These are phyloP conservation scores for Drosophila vallismaia DNA, from an alignment of 2,888 invertebrate species.

Conservation along the genomic window DNA sequence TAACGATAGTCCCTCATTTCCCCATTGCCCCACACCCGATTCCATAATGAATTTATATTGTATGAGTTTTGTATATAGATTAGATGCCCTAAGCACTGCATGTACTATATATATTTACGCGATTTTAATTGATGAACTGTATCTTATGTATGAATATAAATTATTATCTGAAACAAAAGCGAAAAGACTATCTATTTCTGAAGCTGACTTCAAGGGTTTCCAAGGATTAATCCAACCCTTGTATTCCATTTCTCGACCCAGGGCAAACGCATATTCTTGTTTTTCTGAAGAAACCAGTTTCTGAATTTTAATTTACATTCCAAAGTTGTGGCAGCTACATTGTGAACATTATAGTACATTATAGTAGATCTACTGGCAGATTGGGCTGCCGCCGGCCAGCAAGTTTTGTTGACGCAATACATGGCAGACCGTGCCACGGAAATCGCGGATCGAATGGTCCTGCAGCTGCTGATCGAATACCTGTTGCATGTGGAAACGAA, in stretches of 20 bases:
- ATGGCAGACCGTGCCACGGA: slow-evolving; percentile 83
- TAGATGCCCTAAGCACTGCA: slow-evolving; percentile 59
- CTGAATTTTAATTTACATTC: slow-evolving; percentile 40
- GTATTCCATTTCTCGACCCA: neutral
- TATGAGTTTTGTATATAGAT: slow-evolving; percentile 59
- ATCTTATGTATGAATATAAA: slow-evolving; percentile 69
- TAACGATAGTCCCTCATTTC: slow-evolving; percentile 59
- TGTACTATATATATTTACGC: slow-evolving; percentile 53
- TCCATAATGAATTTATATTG: slow-evolving; percentile 50
- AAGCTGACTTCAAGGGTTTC: too few relatives aligned
- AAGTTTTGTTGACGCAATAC: slow-evolving; percentile 63
- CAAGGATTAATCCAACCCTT: neutral
- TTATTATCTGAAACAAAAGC: slow-evolving; percentile 53
- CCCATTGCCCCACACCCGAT: slow-evolving; percentile 11
- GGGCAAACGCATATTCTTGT: slow-evolving; percentile 23
- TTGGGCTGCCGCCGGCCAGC: slow-evolving; percentile 39
- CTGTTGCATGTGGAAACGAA: slow-evolving; percentile 63
- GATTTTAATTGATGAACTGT: slow-evolving; percentile 60
- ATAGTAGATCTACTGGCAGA: slow-evolving; percentile 53
- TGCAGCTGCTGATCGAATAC: slow-evolving; percentile 83
- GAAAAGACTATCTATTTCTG: neutral
- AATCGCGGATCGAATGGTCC: slow-evolving; percentile 83
- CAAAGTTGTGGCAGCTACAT: slow-evolving; percentile 41
- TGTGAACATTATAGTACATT: slow-evolving; percentile 11
- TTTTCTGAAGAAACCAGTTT: slow-evolving; percentile 28